Evolutionary conservation across 2,797 vertebrate species (phyloP), one percentile per base, ranked within the genome.

Genomic region (Enteromius trimaculatus): DNA sequence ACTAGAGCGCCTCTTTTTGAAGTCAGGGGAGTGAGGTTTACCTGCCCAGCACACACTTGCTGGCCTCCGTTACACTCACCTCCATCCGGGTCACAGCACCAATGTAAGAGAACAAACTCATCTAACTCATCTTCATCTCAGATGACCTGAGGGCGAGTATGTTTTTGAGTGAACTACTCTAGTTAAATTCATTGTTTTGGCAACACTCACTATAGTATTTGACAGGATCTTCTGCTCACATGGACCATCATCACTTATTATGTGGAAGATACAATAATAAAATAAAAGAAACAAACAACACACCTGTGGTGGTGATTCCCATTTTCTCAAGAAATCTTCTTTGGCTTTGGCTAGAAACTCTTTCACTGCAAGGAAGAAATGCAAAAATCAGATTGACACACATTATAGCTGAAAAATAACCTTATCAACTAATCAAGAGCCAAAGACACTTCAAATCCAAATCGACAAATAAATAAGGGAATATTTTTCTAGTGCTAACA

Each of bases 261-360:
- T 19, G 23, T 17, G 13, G 26, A 7, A 29, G 14, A 6, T 5
- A 14, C 16, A 62, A 16, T 6, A 2, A 60, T 10, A 58, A 29
- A 64, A 17, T 13, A 23, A 23, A 66, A 1, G 1, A 66, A 2
- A 37, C 1, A 37, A 49, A 75, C 44, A 51, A 31, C 90, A 93
- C 92, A 99, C 98, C 96, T 97, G 97, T 94, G 97, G 95, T 89
- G 98, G 98, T 89, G 96, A 97, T 95, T 99, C 98, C 98, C 98
- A 99, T 95, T 99, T 99, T 92, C 95, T 95, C 93, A 99, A 94
- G 94, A 99, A 99, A 92, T 99, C 98, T 96, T 99, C 98, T 97
- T 99, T 99, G 96, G 98, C 98, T 97, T 98, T 99, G 91, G 97
- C 97, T 96, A 99, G 95, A 93, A 99, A 99, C 93, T 99, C 98